Evolutionary conservation across 2,113 vertebrate species (phyloP).

Genomic region (Perca fluviatilis): DNA sequence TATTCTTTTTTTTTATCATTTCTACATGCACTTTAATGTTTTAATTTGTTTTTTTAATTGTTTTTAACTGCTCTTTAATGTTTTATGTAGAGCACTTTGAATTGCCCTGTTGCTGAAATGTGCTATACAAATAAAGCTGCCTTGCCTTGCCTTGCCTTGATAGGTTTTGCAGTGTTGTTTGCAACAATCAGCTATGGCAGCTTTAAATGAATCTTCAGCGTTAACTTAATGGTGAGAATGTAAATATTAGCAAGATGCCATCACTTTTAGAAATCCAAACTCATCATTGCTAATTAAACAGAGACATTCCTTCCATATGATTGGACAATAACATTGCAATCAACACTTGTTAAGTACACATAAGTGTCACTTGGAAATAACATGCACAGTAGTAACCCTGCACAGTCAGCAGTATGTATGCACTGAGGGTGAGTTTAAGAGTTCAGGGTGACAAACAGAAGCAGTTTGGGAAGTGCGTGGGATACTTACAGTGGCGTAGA

Average conservation of each 20-base stretch:
- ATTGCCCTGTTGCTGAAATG: too few species aligned
- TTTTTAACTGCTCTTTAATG: too few species aligned
- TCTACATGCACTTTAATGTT: too few species aligned
- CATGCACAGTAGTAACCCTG: too few species aligned
- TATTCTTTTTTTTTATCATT: too few species aligned
- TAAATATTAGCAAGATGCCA: neutral
- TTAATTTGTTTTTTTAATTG: too few species aligned
- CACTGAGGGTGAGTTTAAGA: neutral
- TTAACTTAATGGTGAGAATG: too few species aligned
- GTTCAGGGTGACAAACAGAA: neutral
- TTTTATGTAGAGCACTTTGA: too few species aligned
- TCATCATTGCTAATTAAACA: neutral
- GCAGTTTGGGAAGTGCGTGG: neutral
- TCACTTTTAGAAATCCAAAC: neutral
- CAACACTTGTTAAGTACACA: neutral
- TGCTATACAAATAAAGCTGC: too few species aligned
- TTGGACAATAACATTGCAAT: neutral
- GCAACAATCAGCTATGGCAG: neutral
- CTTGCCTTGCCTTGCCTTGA: neutral
- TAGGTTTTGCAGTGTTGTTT: neutral
- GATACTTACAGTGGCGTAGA: conserved; percentile 95
- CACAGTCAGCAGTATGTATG: neutral
- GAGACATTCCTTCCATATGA: neutral
- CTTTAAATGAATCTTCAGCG: neutral
- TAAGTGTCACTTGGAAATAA: neutral